Percentiles rank a stretch among this genome's conserved stretches.
Conservation (phyloP, 2,888 invertebrate species). For the Automeris io region DNA sequence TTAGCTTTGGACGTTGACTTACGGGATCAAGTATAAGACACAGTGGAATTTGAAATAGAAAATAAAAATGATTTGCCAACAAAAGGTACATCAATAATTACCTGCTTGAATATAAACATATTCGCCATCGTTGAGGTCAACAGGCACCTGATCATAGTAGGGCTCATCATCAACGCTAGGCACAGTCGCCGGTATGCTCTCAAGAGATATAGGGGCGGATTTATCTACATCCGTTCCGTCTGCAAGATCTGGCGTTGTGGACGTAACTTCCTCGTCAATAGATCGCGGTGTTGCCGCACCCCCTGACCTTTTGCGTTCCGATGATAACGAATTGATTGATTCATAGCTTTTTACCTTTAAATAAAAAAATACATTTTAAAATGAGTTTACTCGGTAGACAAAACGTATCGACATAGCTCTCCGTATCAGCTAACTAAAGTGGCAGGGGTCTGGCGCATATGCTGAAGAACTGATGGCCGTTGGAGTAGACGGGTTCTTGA, state of each 20-base stretch:
- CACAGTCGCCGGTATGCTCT: constrained; percentile 53
- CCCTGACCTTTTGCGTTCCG: constrained; percentile 74
- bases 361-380: not conserved
- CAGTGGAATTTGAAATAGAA: no score
- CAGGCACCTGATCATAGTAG: constrained; percentile 84
- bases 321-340: constrained; percentile 80
- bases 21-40: no score
- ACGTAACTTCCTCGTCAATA: constrained; percentile 62
- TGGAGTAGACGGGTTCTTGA: no score
- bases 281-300: constrained; percentile 72
- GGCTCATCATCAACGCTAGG: constrained; percentile 77
- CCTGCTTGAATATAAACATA: constrained; percentile 86
- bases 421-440: no score
- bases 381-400: no score
- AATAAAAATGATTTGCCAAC: no score
- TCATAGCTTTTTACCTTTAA: constrained; percentile 80
- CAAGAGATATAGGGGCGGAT: constrained; percentile 60
- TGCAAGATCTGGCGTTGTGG: constrained; percentile 54
- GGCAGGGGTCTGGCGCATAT: no score
- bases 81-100: constrained; percentile 13
- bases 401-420: no score
- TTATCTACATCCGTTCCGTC: constrained; percentile 53
- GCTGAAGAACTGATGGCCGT: no score
- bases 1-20: no score
- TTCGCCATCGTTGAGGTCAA: constrained; percentile 82